Evolutionary conservation across 2,797 vertebrate genomes (phyloP).

Genomic region (Cossypha dichroa): DNA sequence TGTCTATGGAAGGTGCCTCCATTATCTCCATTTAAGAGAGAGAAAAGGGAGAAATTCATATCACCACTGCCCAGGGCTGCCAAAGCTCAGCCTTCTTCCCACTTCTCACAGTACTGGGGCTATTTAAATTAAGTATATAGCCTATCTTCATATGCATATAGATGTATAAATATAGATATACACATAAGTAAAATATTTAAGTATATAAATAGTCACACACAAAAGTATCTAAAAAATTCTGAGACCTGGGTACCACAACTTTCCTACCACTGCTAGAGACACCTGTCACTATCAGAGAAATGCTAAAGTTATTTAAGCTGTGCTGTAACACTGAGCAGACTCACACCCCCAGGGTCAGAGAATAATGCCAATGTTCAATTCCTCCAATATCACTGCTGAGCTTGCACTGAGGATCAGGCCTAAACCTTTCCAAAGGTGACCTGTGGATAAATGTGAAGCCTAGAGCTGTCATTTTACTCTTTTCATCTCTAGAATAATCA

Average conservation of each 20-base stretch:
- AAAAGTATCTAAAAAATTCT: background rate
- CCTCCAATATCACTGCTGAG: fast-evolving
- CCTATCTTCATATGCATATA: background rate
- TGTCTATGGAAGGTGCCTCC: background rate
- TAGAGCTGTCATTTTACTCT: background rate
- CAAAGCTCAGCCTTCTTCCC: background rate
- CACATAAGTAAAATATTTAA: background rate
- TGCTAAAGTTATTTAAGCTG: background rate
- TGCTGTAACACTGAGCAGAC: background rate
- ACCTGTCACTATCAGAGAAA: background rate
- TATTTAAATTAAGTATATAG: background rate
- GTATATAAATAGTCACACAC: too few relatives aligned
- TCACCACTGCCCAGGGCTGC: background rate
- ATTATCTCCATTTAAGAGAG: background rate
- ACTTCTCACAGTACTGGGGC: background rate
- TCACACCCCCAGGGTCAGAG: background rate
- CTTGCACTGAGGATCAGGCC: background rate
- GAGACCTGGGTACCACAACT: background rate
- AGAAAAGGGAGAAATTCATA: background rate
- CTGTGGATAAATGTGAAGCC: background rate
- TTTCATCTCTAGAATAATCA: background rate
- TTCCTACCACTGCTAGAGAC: background rate
- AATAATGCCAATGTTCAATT: fast-evolving
- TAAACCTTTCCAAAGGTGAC: background rate
- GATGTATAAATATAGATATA: background rate